A percentile compares a stretch with the other conserved stretches of the same genome.
phyloP scores from a whole-genome alignment of 2,797 vertebrate genomes.

The Helostoma temminkii region DNA sequence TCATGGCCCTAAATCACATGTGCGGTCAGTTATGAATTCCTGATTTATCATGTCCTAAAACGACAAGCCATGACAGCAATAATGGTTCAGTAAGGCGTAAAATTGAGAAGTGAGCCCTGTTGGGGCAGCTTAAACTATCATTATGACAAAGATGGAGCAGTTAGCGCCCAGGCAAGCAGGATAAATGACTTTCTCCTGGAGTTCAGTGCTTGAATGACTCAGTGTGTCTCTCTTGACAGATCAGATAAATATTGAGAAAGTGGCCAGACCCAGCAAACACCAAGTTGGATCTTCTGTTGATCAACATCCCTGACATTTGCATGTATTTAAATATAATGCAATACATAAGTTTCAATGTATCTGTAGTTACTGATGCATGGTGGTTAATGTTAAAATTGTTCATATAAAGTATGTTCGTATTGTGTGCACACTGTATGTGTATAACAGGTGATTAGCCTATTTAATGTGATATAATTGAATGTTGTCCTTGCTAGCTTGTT shows the following conservation, averaged over 20 bases:
- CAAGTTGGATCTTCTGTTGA: background rate
- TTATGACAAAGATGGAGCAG: slow-evolving; percentile 35
- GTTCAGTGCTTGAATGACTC: slow-evolving; percentile 22
- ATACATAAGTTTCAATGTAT: too few species aligned
- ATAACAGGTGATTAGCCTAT: too few species aligned
- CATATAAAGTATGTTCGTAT: too few species aligned
- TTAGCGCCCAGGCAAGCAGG: slow-evolving; percentile 12
- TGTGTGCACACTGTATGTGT: too few species aligned
- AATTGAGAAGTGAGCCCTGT: slow-evolving; percentile 34
- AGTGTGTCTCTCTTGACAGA: slow-evolving; percentile 17
- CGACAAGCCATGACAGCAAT: background rate
- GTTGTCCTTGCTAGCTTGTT: too few species aligned
- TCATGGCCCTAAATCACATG: slow-evolving; percentile 9
- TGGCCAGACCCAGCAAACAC: background rate
- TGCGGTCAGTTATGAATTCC: background rate
- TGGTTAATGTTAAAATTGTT: too few species aligned
- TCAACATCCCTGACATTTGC: slow-evolving; percentile 4
- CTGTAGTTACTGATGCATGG: too few species aligned
- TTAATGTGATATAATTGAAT: too few species aligned
- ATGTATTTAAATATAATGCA: too few species aligned
- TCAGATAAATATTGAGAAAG: slow-evolving; percentile 1
- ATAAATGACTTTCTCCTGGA: slow-evolving; percentile 32
- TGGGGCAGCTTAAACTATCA: slow-evolving; percentile 6
- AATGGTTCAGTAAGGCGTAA: slow-evolving; percentile 28
- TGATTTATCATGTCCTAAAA: background rate